These are phyloP conservation scores for Euplagia quadripunctaria DNA, from an alignment of 2,888 invertebrate genomes.

Conservation along the genomic window DNA sequence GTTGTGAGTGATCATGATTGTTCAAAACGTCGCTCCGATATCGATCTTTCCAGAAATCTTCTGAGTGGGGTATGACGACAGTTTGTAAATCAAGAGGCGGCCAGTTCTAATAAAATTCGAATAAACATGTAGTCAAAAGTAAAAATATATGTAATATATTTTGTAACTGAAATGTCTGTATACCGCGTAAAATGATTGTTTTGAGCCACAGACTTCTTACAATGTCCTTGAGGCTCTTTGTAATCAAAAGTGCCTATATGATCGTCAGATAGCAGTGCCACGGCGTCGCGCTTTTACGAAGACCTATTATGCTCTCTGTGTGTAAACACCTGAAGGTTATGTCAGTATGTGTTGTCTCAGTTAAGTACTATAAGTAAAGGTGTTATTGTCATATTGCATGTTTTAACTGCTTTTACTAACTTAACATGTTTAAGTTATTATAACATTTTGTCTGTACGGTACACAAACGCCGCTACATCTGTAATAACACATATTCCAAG, in stretches of 20 bases:
- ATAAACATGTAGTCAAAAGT: too few relatives aligned
- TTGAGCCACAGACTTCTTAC: background rate
- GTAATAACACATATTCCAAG: too few relatives aligned
- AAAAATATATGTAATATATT: background rate
- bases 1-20: background rate
- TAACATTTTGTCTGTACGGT: background rate
- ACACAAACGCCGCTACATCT: background rate
- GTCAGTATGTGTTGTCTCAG: background rate
- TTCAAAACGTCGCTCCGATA: background rate
- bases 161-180: background rate
- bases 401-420: background rate
- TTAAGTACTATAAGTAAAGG: slow-evolving; percentile 10
- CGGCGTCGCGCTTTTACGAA: background rate
- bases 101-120: background rate
- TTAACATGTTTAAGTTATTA: background rate
- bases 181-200: background rate
- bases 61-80: background rate
- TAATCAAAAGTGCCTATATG: background rate
- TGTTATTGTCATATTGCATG: slow-evolving; percentile 12
- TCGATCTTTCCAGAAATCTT: background rate
- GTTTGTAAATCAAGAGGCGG: background rate
- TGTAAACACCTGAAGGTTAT: background rate
- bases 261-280: background rate
- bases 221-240: background rate
- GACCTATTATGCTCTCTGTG: background rate